Conservation (phyloP, 2,888 invertebrate genomes). For the Catocala nupta region DNA sequence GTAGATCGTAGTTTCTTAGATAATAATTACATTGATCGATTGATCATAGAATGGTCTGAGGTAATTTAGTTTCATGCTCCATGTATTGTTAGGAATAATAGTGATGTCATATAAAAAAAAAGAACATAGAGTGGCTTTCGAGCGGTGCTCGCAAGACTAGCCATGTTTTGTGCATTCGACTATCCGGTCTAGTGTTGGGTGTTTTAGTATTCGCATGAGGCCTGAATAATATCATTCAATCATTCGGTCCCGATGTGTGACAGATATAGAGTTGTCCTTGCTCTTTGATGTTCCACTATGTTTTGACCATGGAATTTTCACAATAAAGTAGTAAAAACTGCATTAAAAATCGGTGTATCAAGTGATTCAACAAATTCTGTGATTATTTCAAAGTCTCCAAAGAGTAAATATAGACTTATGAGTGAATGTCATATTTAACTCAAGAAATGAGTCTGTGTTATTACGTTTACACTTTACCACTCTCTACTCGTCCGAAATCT, state of each 20-base stretch:
- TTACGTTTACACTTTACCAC: slow-evolving; percentile 9
- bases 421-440: slow-evolving; percentile 9
- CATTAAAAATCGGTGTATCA: not conserved
- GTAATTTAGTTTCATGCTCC: too few species aligned
- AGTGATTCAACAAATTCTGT: not conserved
- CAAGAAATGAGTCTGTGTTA: slow-evolving; percentile 3
- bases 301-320: slow-evolving; percentile 4
- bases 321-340: slow-evolving; percentile 1
- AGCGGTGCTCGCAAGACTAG: too few species aligned
- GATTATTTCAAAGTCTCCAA: slow-evolving; percentile 6
- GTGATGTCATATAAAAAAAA: too few species aligned
- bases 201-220: not conserved
- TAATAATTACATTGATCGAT: too few species aligned
- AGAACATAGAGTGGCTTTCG: too few species aligned
- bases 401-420: slow-evolving; percentile 23
- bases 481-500: not conserved
- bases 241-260: slow-evolving; percentile 15
- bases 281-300: slow-evolving; percentile 10
- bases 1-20: too few species aligned
- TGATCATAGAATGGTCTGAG: too few species aligned
- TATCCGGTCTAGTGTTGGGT: slow-evolving; percentile 3
- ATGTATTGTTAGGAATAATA: too few species aligned
- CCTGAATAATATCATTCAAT: slow-evolving; percentile 9
- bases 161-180: slow-evolving; percentile 1
- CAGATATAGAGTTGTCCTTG: slow-evolving; percentile 22